These are phyloP conservation scores for Hydrocynus forskahlii DNA, from an alignment of 2,797 vertebrate genomes.

Conservation along the genomic window DNA sequence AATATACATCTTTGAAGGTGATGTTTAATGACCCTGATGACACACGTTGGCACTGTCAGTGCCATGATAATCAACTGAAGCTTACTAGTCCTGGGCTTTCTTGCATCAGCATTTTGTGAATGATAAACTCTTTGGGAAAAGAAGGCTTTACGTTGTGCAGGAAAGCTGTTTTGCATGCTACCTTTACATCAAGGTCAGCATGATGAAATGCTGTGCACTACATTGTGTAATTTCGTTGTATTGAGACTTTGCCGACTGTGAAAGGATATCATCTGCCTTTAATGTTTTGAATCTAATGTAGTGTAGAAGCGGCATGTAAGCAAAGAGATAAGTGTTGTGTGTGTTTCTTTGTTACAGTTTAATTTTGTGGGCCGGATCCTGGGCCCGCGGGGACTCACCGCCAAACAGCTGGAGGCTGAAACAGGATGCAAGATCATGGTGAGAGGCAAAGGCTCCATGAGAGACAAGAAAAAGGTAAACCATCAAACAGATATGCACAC, in stretches of 20 bases:
- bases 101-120: neutral
- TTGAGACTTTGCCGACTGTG: neutral
- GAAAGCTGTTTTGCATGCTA: neutral
- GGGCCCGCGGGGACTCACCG: slow-evolving; percentile 91
- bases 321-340: slow-evolving; percentile 21
- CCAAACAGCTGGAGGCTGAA: slow-evolving; percentile 93
- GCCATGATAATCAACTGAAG: neutral
- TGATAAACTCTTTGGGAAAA: neutral
- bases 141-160: neutral
- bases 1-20: neutral
- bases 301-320: slow-evolving; percentile 18
- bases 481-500: neutral
- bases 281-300: neutral
- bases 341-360: slow-evolving; percentile 77
- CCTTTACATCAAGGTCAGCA: neutral
- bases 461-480: slow-evolving; percentile 94
- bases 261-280: neutral
- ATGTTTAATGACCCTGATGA: neutral
- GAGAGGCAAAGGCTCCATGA: slow-evolving; percentile 93
- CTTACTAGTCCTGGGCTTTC: neutral
- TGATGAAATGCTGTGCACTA: neutral
- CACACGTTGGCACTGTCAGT: neutral
- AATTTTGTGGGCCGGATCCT: slow-evolving; percentile 96
- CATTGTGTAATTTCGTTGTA: neutral
- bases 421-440: slow-evolving; percentile 97